A percentile compares a stretch with the other conserved stretches of the same genome.
phyloP scores from a whole-genome alignment of 1,140 invertebrate genomes.

The Neelides sp. region DNA sequence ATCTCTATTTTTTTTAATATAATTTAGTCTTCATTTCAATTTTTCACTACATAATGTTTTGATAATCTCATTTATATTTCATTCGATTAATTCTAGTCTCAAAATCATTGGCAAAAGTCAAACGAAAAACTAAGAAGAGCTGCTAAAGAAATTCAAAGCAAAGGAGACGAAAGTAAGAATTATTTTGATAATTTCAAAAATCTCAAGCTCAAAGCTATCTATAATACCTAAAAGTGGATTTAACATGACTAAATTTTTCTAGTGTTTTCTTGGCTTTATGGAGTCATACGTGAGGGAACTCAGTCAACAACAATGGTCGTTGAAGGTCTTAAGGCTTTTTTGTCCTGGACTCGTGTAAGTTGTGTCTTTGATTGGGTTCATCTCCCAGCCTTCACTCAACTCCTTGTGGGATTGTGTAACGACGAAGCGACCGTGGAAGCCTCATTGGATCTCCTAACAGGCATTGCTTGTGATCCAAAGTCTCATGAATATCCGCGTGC shows the following conservation, averaged over 20 bases:
- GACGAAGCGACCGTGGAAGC: too few species aligned
- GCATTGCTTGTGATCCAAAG: constrained; percentile 24
- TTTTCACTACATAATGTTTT: too few species aligned
- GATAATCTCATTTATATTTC: too few species aligned
- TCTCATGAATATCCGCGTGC: constrained; percentile 21
- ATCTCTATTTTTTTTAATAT: not conserved
- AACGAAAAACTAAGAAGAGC: constrained; percentile 17
- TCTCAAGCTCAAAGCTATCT: too few species aligned
- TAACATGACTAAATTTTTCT: too few species aligned
- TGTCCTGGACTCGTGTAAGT: constrained; percentile 27
- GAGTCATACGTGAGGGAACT: too few species aligned
- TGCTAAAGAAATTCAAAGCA: constrained; percentile 21
- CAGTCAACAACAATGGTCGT: too few species aligned
- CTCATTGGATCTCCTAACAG: constrained; percentile 24
- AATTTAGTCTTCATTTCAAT: not conserved
- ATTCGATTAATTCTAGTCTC: too few species aligned
- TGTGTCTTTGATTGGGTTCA: constrained; percentile 25
- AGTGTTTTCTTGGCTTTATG: constrained; percentile 31
- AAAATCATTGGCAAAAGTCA: constrained; percentile 23
- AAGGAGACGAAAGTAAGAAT: constrained; percentile 28
- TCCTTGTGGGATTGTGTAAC: too few species aligned
- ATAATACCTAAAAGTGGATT: too few species aligned
- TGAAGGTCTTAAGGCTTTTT: constrained; percentile 24
- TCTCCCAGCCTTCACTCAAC: constrained; percentile 12
- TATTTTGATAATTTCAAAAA: too few species aligned